Evolutionary conservation across 2,797 vertebrate genomes (phyloP), one percentile per base, ranked within the genome.

Genomic region (Cirrhinus molitorella): DNA sequence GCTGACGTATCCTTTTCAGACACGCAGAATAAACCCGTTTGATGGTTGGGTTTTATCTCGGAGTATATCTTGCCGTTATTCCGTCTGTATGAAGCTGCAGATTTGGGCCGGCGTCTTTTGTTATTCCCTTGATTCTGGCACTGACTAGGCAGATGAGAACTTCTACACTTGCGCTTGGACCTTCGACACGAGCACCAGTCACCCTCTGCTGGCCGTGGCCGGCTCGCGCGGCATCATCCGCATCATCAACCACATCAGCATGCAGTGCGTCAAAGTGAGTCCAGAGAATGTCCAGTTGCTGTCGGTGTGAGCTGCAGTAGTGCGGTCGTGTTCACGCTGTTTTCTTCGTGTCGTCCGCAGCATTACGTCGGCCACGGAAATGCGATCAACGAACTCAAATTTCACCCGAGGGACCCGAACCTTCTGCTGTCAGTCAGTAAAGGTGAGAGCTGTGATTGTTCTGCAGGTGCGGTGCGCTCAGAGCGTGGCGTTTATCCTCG

Each of bases 131-230:
- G 93, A 95, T 47, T 10, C 70, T 4, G 37, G 75, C 53, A 31
- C 34, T 3, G 31, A 83, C 77, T 86, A 99, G 98, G 97, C 98
- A 76, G 98, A 99, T 87, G 98, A 99, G 90, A 99, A 99, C 92
- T 99, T 99, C 89, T 99, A 99, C 63, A 99, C 98, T 57, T 99
- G 98, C 76, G 98, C 98, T 0, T 99, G 98, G 98, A 99, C 98
- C 0, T 99, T 98, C 0, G 98, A 99, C 93, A 98, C 97, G 87
- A 99, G 97, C 93, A 99, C 98, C 45, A 99, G 98, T 90, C 98
- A 99, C 85, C 98, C 98, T 7, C 93, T 99, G 83, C 88, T 99
- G 85, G 98, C 98, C 51, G 98, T 99, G 12, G 98, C 98, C 51
- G 98, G 98, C 5, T 99, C 98, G 31, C 95, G 98, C 12, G 98